phyloP scores from a whole-genome alignment of 2,113 vertebrate genomes.

The Sigmodon hispidus region DNA sequence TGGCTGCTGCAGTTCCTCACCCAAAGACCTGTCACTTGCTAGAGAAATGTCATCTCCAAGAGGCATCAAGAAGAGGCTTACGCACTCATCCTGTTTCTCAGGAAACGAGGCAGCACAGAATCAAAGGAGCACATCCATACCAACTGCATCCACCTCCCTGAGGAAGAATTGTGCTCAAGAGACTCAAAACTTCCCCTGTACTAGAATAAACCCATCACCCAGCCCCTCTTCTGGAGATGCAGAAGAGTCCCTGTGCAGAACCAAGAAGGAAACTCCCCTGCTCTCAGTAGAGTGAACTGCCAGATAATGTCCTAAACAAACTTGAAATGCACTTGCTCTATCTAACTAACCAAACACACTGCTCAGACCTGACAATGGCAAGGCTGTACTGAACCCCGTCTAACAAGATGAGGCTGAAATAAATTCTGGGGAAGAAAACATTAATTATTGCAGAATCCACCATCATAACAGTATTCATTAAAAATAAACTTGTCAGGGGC shows the following conservation, averaged over 20 bases:
- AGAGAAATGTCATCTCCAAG: background rate
- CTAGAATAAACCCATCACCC: background rate
- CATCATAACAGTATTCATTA: too few relatives aligned
- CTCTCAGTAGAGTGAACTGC: background rate
- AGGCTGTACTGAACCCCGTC: background rate
- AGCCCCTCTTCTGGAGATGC: background rate
- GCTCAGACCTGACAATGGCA: background rate
- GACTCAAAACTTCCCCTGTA: background rate
- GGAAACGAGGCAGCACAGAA: too few relatives aligned
- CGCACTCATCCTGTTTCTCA: background rate
- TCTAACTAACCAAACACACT: background rate
- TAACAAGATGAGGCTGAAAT: background rate
- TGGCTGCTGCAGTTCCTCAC: background rate
- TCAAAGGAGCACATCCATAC: rapidly evolving
- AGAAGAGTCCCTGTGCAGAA: background rate
- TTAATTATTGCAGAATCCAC: background rate
- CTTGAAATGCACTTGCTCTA: background rate
- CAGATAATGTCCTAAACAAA: background rate
- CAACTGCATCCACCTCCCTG: background rate
- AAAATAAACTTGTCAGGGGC: background rate
- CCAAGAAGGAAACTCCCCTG: background rate
- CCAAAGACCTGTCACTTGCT: background rate
- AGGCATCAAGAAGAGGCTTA: background rate
- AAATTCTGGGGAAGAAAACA: background rate
- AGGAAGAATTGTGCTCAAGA: background rate